Evolutionary conservation across 30 jellyfish, hydroid and myxozoan species (phyloP), one percentile per base, ranked within the genome.

Genomic region (Turritopsis dohrnii): DNA sequence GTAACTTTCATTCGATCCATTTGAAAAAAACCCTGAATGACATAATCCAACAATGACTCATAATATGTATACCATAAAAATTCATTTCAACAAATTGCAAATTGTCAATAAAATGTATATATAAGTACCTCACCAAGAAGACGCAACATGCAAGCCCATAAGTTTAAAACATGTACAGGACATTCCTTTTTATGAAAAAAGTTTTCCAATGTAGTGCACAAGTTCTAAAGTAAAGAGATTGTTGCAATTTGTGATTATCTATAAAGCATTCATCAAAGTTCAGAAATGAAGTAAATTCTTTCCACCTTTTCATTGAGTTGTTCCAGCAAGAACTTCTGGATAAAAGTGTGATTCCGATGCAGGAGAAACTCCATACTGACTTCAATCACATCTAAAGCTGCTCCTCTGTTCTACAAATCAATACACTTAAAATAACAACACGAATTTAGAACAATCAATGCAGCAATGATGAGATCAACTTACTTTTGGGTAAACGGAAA

Each of bases 81-180:
- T n/a, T n/a, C n/a, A n/a, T n/a, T n/a, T n/a, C n/a, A n/a, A n/a
- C n/a, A n/a, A n/a, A n/a, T n/a, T n/a, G n/a, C n/a, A 13, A 41
- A 41, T 13, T 41, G 60, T 66, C 28, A 66, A 8, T 16, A 74
- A 26, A 74, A 13, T 74, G 81, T 18, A 18, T n/a, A 17, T 3
- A 29, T 0, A 52, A 76, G n/a, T 66, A 92, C 97, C 96, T 84
- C 80, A 65, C 88, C 96, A 31, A 92, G 89, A 18, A 92, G 65
- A 21, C 95, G 89, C 0, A 87, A 41, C 52, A 87, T 75, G 73
- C 95, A 92, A 1, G 97, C 89, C 97, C 97, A 92, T 17, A 85
- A 87, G 20, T 91, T 79, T 53, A 92, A 79, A 74, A 92, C 97
- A 92, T 82, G 89, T 66, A 82, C 89, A 8, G 87, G 87, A 80